Evolutionary conservation across 2,888 invertebrate genomes (phyloP).

Genomic region (Vanessa cardui): DNA sequence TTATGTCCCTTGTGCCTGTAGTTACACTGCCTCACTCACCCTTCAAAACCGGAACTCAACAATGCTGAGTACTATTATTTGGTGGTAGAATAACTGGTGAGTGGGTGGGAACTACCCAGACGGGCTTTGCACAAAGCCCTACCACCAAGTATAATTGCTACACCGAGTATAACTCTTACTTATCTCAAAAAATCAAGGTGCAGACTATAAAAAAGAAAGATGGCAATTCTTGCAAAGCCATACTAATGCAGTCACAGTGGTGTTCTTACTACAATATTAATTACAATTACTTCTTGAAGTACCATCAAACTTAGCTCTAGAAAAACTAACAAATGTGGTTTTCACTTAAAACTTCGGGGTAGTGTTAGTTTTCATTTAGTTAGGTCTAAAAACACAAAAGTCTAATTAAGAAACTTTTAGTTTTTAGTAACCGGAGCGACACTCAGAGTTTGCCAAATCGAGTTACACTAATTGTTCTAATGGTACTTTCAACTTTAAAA

Average conservation of each 20-base stretch:
- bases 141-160: too few species aligned
- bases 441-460: conserved; percentile 33
- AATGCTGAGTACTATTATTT: too few species aligned
- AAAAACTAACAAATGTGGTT: conserved; percentile 33
- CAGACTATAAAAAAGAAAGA: background rate
- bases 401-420: conserved; percentile 42
- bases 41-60: too few species aligned
- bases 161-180: too few species aligned
- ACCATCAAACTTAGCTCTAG: conserved; percentile 2
- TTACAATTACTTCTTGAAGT: background rate
- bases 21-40: too few species aligned
- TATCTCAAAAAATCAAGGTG: background rate
- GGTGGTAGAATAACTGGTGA: too few species aligned
- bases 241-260: background rate
- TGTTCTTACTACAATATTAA: background rate
- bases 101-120: too few species aligned
- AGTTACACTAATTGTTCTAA: conserved; percentile 36
- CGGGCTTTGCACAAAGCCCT: too few species aligned
- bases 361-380: conserved; percentile 34
- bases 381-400: conserved; percentile 39
- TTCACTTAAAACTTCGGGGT: conserved; percentile 34
- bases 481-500: conserved; percentile 29
- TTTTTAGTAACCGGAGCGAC: conserved; percentile 35
- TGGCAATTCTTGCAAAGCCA: background rate
- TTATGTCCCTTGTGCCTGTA: too few species aligned